These are phyloP conservation scores for Cichladusa arquata DNA, from an alignment of 2,113 vertebrate species.

Conservation along the genomic window DNA sequence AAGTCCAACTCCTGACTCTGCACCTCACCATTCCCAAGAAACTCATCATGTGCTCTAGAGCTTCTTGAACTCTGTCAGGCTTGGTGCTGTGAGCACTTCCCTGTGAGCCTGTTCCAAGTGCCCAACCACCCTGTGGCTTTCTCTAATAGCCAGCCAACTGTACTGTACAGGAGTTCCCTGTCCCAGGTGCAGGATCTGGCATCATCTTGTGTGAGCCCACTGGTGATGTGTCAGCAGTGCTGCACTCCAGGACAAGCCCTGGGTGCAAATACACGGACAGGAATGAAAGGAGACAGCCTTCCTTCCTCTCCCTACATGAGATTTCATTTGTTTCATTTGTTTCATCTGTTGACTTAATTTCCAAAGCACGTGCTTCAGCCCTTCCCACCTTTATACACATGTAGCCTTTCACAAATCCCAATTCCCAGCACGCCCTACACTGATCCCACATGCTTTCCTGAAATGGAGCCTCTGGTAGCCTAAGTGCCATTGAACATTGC, in stretches of 20 bases:
- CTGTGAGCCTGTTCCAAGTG: background rate
- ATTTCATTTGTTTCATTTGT: too few species aligned
- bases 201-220: background rate
- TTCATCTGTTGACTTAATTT: background rate
- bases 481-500: background rate
- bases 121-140: background rate
- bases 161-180: background rate
- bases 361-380: background rate
- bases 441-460: background rate
- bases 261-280: background rate
- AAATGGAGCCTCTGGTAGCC: background rate
- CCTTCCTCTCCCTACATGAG: fast-evolving
- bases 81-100: background rate
- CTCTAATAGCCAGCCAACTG: too few species aligned
- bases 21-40: background rate
- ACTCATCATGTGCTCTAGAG: background rate
- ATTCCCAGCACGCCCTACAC: background rate
- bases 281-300: fast-evolving
- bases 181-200: background rate
- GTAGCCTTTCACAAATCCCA: background rate
- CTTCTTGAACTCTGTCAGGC: background rate
- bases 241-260: background rate
- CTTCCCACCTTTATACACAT: fast-evolving
- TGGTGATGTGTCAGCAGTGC: background rate
- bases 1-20: background rate